Base-by-base conservation (phyloP, 2,797 vertebrate genomes). In the Liparis tanakae region DNA sequence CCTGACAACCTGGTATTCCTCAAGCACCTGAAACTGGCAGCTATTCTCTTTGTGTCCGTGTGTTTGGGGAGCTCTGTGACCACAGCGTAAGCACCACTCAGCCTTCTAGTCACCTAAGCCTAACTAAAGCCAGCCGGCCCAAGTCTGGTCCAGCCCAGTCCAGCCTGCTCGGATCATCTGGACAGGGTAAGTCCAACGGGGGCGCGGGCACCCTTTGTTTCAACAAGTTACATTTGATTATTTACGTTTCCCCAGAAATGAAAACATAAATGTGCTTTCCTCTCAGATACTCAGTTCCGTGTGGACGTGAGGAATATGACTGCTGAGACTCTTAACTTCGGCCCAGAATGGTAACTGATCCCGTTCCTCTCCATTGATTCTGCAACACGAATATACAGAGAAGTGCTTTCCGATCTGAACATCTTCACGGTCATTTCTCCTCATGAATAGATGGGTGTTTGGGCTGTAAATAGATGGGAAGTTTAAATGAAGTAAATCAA, bases 301-400 rank as follows among this genome's bases (percentile, higher is more conserved):
- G 91, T 87, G 88, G 94, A 95, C 91, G 91, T 89, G 92, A 95
- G 90, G 94, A 95, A 94, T 85, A 97, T 98, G 97, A 97, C 97
- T 87, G 97, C 97, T 89, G 97, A 98, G 95, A 97, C 96, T 76
- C 96, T 98, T 92, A 97, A 97, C 93, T 98, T 98, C 91, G 96
- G 97, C 92, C 96, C 96, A 87, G 97, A 98, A 94, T 98, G 97
- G 97, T 98, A 94, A 92, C 15, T 63, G 5, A 44, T 61, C 41
- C 5, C 0, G 5, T 57, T 67, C 76, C 15, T 61, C 62, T 22
- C 3, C 13, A 34, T 10, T 62, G 17, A 61, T 60, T 79, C 6
- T 33, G 5, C 12, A 55, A 30, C 39, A 55, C 12, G 10, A 53
- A 53, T 8, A 17, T 55, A 53, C 1, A 0, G 0, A 17, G 3